Conservation (phyloP, 1,140 invertebrate genomes). For the Cotesia glomerata region DNA sequence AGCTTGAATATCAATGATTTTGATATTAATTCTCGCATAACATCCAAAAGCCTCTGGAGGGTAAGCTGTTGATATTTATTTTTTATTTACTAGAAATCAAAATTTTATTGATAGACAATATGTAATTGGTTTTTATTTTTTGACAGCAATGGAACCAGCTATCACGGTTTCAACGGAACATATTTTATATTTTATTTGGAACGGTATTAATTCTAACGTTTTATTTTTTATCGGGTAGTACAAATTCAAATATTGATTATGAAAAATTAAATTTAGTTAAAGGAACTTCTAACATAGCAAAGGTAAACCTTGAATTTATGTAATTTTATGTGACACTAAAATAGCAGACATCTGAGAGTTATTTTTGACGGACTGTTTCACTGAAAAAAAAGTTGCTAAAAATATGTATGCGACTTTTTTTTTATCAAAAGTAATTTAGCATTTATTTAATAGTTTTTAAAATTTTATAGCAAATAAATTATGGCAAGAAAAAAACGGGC, state of each 20-base stretch:
- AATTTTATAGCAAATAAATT: no score
- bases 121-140: background rate
- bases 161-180: conserved; percentile 80
- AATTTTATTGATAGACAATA: background rate
- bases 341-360: background rate
- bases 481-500: no score
- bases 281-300: conserved; percentile 48
- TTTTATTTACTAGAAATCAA: conserved; percentile 7
- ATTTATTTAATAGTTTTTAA: no score
- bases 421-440: no score
- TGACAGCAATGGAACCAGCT: conserved; percentile 82
- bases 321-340: conserved; percentile 28
- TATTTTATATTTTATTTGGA: conserved; percentile 70
- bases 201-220: conserved; percentile 65
- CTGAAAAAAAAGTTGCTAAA: no score
- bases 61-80: conserved; percentile 37
- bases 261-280: conserved; percentile 46
- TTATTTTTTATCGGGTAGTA: conserved; percentile 63
- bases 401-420: no score
- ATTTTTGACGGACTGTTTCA: no score
- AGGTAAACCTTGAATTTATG: conserved; percentile 37
- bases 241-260: conserved; percentile 46
- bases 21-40: conserved; percentile 44
- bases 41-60: conserved; percentile 60
- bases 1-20: conserved; percentile 59